Evolutionary conservation across 2,888 invertebrate genomes (phyloP), one percentile per base, ranked within the genome.

Genomic region (Conchocele bisecta): DNA sequence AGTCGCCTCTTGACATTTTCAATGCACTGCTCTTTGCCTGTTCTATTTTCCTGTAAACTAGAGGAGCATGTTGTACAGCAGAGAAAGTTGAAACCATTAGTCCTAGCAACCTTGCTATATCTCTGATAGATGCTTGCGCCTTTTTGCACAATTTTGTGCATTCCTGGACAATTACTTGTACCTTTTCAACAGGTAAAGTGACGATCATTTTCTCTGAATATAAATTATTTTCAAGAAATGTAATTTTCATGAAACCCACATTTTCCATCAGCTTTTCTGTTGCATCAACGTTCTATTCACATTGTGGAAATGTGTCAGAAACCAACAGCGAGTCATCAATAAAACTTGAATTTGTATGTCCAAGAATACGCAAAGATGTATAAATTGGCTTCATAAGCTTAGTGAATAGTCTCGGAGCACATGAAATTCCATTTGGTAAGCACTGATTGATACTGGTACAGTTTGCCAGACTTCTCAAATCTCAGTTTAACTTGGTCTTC

Each of bases 371-470:
- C 6, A 79, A 35, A 1, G 33, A 17, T 0, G 76, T 60, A 66
- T 63, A 78, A 11, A 79, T 68, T 41, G 77, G 78, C 42, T 77
- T 81, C 41, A 82, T 17, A 3, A 81, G 17, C 54, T 79, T 77
- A 29, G 77, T 83, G 48, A 79, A 83, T 15, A 59, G 35, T 50
- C 71, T 42, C 7, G 75, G 79, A 13, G 78, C 77, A 35, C 42
- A 70, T 17, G 66, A 24, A 20, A 79, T 17, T 0, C 79, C 79
- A 64, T 72, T 72, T 22, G 76, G 73, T 9, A 82, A 26, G n/a
- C 37, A 51, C 4, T 54, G 58, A 35, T 46, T 54, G 58, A 35
- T 46, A 75, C 22, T 77, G 56, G 59, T 59, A 76, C 17, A 72
- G n/a, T 7, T 60, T 33, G 11, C 61, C 59, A 29, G 60, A 54